phyloP scores from a whole-genome alignment of 2,113 vertebrate genomes.

The Willisornis vidua region DNA sequence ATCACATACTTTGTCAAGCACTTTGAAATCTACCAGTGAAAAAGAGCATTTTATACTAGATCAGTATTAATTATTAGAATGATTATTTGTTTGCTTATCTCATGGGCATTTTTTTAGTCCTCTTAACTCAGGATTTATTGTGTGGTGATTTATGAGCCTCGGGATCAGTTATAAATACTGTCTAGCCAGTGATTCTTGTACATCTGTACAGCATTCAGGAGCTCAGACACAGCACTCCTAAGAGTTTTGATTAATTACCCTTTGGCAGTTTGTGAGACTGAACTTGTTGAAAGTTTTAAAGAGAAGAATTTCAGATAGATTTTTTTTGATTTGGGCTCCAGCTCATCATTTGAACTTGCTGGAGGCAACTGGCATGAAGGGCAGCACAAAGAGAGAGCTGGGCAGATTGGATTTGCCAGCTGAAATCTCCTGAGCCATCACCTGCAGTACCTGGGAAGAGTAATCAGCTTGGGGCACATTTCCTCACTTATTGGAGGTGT shows the following conservation, averaged over 20 bases:
- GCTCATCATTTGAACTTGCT: not conserved
- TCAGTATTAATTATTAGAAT: conserved; percentile 14
- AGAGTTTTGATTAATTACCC: not conserved
- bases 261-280: not conserved
- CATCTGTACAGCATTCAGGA: not conserved
- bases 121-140: conserved; percentile 7
- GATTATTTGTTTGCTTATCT: conserved; percentile 29
- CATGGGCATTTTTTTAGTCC: not conserved
- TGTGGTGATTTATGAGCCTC: not conserved
- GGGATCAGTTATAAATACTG: not conserved
- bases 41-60: not conserved
- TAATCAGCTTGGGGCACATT: not conserved
- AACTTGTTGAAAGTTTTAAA: conserved; percentile 6
- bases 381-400: not conserved
- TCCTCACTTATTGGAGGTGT: not conserved
- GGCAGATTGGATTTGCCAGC: not conserved
- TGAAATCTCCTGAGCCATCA: not conserved
- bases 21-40: not conserved
- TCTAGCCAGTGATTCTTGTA: not conserved
- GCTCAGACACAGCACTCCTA: not conserved
- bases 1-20: not conserved
- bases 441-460: not conserved
- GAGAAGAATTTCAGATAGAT: not conserved
- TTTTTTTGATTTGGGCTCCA: not conserved
- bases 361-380: not conserved